Percentiles rank a stretch among this genome's conserved stretches.
Evolutionary conservation across 2,113 vertebrate genomes (phyloP).

Genomic region (Corythornis vintsioides): DNA sequence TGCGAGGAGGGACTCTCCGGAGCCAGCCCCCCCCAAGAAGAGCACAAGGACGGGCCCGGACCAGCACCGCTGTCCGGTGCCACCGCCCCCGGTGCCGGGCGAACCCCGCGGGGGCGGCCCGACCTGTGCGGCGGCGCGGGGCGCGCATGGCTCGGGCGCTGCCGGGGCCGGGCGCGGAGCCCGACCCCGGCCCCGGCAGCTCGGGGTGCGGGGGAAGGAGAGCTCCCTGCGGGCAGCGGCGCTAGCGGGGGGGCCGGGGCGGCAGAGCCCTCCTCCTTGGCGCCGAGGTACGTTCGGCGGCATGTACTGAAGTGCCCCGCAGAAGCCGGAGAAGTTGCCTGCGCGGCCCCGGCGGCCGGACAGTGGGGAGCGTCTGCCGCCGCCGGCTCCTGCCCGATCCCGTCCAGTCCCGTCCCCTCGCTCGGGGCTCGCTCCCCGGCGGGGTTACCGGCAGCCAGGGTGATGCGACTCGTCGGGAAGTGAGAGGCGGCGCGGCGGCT

Average conservation of each 20-base stretch:
- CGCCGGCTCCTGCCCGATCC: neutral
- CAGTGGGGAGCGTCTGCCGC: neutral
- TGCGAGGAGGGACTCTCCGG: neutral
- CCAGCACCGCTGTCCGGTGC: neutral
- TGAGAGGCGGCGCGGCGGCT: neutral
- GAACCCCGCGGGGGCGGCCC: neutral
- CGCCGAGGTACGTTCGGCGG: neutral
- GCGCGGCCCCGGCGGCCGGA: neutral
- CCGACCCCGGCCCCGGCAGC: neutral
- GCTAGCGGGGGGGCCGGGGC: neutral
- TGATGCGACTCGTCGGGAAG: neutral
- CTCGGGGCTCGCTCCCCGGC: neutral
- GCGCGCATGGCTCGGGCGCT: neutral
- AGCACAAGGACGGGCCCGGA: neutral
- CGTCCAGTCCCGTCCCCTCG: neutral
- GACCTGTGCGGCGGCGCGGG: neutral
- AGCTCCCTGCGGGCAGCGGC: neutral
- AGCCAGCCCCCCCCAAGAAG: neutral
- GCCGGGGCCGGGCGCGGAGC: conserved; percentile 12
- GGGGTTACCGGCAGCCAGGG: neutral
- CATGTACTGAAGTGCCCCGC: conserved; percentile 32
- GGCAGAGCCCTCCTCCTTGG: neutral
- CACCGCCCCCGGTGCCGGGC: neutral
- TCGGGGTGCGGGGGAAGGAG: neutral
- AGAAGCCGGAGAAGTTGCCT: neutral